Base-by-base conservation (phyloP, 2,888 invertebrate species). In the Hecatera dysodea region DNA sequence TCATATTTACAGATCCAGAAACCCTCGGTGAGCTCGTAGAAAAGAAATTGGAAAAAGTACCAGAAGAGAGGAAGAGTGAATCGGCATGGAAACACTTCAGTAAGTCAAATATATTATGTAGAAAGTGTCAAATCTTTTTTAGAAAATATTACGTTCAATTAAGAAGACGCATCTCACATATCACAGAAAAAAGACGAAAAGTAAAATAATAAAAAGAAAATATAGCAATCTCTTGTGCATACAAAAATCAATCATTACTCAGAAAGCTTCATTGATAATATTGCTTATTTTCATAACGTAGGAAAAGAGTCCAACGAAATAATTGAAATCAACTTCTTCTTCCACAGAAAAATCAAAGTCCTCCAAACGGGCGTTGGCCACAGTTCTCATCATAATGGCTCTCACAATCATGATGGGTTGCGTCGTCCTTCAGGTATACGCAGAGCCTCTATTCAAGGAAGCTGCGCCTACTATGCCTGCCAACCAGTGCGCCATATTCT, bases 381-480 rank as follows among this genome's bases (percentile, higher is more conserved):
- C 83, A 0, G 77, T 85, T 0, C 80, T 95, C 0, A 86, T 89
- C 0, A 81, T 91, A 8, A 94, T 94, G 91, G 82, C 90, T 0
- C 17, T 90, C 1, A 88, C 92, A 0, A 92, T 92, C n/a, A 82
- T 93, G 76, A 95, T 95, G 94, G 95, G 95, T 0, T 90, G 93
- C 8, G 87, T 93, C 1, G 93, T 94, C 0, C 88, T 95, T 0
- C 94, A 95, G 77, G 93, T 95, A 1, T 95, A 94, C 68, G 95
- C 95, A 0, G 95, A 95, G 71, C 91, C 93, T 0, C 84, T 95
- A 11, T 94, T 95, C 84, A 90, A 89, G 53, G 93, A 94, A 59
- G 95, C 95, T 0, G 90, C 93, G 0, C 95, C 95, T 0, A 90
- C 92, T 0, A 90, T 95, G 90, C 89, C 93, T 6, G 86, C 95